Evolutionary conservation across 2,888 invertebrate genomes (phyloP), one percentile per base, ranked within the genome.

Genomic region (Eueremaeus valkanovi): DNA sequence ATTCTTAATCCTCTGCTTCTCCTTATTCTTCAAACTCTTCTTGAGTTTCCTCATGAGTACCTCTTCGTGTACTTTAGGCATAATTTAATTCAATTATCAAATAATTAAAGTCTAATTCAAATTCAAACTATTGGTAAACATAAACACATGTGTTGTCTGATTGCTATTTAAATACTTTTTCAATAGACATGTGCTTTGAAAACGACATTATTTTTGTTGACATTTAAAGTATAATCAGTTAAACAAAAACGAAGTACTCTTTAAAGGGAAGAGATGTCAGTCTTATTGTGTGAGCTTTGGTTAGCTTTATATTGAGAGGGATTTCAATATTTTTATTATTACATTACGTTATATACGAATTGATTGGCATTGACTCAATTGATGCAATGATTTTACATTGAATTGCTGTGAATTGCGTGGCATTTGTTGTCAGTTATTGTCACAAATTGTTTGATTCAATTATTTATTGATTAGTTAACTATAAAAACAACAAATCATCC

Each of bases 31-130:
- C 33, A 88, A 82, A 82, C 90, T 86, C 81, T 91, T 91, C 78
- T 89, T 91, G 42, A 92, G 90, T 84, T 92, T 92, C 75, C 89
- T 86, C 87, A 90, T 87, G 31, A 91, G 84, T 72, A 91, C 86
- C 84, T 90, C 90, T 78, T 91, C 90, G 75, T 88, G 88, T 36
- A 77, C 73, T 74, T 76, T 76, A 24, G 76, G 51, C 76, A 76
- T 76, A 31, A n/a, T 76, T 73, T 21, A 27, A 0, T 27, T 16
- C 24, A 36, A 29, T 24, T 68, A 16, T 11, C 16, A n/a, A 51
- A 21, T 21, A 21, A 31, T 68, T 68, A 27, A 63, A 63, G 27
- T 11, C 13, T 16, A 40, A 18, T 27, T n/a, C 6, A 6, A 40
- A 40, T 29, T 29, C 27, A 24, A 31, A 63, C 24, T 27, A 27